Percentiles rank a stretch among this genome's conserved stretches.
These are phyloP conservation scores for Habrosyne pyritoides DNA, from an alignment of 2,888 invertebrate genomes.

Conservation along the genomic window DNA sequence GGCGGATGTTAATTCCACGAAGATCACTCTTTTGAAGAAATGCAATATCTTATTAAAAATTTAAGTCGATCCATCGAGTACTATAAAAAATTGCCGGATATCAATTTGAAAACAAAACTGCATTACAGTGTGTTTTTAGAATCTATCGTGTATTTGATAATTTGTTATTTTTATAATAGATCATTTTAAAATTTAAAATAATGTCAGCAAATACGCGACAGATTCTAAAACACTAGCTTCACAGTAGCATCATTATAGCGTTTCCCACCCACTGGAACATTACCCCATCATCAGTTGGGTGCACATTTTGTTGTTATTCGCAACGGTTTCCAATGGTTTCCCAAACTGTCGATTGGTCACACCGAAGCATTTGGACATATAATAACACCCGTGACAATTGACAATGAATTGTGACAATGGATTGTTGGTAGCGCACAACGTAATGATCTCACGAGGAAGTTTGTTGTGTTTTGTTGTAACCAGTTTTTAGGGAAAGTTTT, in stretches of 20 bases:
- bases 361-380: slow-evolving; percentile 26
- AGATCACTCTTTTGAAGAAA: too few relatives aligned
- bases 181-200: too few relatives aligned
- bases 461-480: not conserved
- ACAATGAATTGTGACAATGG: slow-evolving; percentile 34
- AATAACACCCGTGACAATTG: slow-evolving; percentile 21
- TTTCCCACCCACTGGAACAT: not conserved
- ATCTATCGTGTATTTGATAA: too few relatives aligned
- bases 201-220: too few relatives aligned
- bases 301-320: slow-evolving; percentile 26
- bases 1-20: too few relatives aligned
- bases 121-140: too few relatives aligned
- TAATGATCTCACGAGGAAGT: not conserved
- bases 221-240: too few relatives aligned
- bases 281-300: not conserved
- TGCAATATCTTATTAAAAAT: too few relatives aligned
- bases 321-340: slow-evolving; percentile 31
- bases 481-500: not conserved
- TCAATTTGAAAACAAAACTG: too few relatives aligned
- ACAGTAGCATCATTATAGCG: not conserved
- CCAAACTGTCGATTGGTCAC: slow-evolving; percentile 33
- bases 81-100: too few relatives aligned
- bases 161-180: too few relatives aligned
- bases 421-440: not conserved
- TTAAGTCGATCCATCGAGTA: too few relatives aligned